Conservation (phyloP, 2,113 vertebrate genomes). For the Elephas maximus region DNA sequence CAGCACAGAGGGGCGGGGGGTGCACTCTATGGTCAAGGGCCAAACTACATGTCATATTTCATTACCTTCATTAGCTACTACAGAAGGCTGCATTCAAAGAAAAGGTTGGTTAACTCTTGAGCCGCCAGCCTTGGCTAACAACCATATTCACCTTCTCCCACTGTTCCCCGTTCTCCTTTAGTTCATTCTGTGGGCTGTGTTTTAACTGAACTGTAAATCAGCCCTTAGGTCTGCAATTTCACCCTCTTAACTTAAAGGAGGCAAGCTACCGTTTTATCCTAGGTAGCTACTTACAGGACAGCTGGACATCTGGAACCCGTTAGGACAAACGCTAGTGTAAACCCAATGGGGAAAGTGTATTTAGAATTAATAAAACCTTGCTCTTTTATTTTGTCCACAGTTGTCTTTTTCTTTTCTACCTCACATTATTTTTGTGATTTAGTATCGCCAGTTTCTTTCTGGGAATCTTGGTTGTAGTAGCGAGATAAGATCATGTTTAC, state of each 20-base stretch:
- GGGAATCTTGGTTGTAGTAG: fast-evolving
- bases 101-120: slow-evolving; percentile 88
- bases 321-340: slow-evolving; percentile 83
- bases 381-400: slow-evolving; percentile 81
- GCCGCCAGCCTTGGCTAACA: slow-evolving; percentile 73
- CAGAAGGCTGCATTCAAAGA: slow-evolving; percentile 87
- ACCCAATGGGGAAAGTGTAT: slow-evolving; percentile 85
- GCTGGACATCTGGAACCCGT: slow-evolving; percentile 87
- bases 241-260: slow-evolving; percentile 66
- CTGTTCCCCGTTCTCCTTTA: not conserved
- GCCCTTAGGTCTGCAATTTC: slow-evolving; percentile 64
- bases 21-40: slow-evolving; percentile 90
- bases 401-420: slow-evolving; percentile 83
- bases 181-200: slow-evolving; percentile 69
- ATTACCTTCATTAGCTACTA: slow-evolving; percentile 92
- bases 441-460: slow-evolving; percentile 61
- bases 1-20: slow-evolving; percentile 87
- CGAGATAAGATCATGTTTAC: slow-evolving; percentile 34
- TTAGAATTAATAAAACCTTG: slow-evolving; percentile 87
- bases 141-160: slow-evolving; percentile 50
- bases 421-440: slow-evolving; percentile 80
- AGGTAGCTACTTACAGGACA: slow-evolving; percentile 68
- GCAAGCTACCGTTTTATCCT: slow-evolving; percentile 75
- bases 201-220: slow-evolving; percentile 75
- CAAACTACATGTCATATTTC: slow-evolving; percentile 93